Conservation (phyloP, 2,113 vertebrate genomes). For the Oxygymnocypris stewartii region DNA sequence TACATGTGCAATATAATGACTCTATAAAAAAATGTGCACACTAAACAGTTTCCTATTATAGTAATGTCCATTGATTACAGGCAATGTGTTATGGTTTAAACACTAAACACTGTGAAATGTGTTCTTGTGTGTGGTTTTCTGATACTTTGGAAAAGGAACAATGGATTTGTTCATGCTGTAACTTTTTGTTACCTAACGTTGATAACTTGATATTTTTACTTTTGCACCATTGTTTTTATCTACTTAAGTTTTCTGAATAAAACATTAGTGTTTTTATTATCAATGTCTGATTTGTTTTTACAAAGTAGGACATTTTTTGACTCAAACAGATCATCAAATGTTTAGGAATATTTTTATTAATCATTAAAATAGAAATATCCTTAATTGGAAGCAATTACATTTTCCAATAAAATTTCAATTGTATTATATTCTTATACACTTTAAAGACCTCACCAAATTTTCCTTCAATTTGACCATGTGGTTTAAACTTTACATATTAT, state of each 20-base stretch:
- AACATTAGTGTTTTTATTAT: background rate
- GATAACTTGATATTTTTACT: background rate
- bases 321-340: background rate
- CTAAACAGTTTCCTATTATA: background rate
- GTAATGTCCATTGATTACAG: background rate
- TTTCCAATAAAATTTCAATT: background rate
- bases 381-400: background rate
- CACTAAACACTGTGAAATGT: background rate
- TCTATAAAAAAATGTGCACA: background rate
- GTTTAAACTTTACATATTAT: background rate
- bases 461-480: background rate
- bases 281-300: background rate
- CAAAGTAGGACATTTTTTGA: background rate
- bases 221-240: background rate
- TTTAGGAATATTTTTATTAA: background rate
- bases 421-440: background rate
- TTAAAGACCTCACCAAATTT: background rate
- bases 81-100: background rate
- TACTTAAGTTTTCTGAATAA: background rate
- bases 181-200: background rate
- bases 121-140: background rate
- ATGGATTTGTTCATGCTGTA: background rate
- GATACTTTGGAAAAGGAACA: background rate
- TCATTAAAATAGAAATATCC: background rate
- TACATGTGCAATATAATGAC: background rate